Evolutionary conservation across 2,113 vertebrate genomes (phyloP).

Genomic region (Gallinago media): DNA sequence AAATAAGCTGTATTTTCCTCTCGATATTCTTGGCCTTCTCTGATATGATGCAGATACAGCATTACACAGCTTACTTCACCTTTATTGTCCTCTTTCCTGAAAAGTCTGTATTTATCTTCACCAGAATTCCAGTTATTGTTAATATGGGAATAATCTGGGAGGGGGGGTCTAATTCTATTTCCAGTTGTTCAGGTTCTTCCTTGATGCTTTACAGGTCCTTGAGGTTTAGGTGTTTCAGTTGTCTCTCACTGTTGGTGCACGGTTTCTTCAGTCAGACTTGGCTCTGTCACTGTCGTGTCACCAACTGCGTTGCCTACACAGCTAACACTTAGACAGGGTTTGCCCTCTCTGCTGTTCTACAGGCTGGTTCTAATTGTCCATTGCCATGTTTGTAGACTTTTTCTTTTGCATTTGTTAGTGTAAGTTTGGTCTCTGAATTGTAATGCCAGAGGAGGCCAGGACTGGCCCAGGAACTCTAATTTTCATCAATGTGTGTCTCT

Average conservation of each 20-base stretch:
- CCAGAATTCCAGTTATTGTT: not conserved
- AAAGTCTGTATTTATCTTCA: not conserved
- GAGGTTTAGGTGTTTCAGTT: not conserved
- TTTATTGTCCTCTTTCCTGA: not conserved
- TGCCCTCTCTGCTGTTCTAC: not conserved
- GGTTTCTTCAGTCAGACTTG: not conserved
- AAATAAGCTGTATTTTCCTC: conserved; percentile 8
- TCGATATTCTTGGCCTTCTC: not conserved
- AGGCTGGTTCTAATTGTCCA: not conserved
- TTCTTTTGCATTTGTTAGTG: not conserved
- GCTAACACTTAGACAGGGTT: not conserved
- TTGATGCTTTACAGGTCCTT: not conserved
- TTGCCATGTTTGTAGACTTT: not conserved
- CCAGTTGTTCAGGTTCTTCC: not conserved
- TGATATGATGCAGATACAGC: rapidly evolving
- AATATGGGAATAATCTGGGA: not conserved
- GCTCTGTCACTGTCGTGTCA: not conserved
- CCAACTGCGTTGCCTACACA: not conserved
- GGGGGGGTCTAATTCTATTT: rapidly evolving
- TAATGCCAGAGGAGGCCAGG: not conserved
- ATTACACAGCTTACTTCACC: not conserved
- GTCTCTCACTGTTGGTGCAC: not conserved
- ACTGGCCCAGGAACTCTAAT: not conserved
- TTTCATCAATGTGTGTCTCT: not conserved
- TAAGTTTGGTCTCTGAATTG: not conserved